phyloP scores from a whole-genome alignment of 2,797 vertebrate genomes.

The Pangasius djambal region DNA sequence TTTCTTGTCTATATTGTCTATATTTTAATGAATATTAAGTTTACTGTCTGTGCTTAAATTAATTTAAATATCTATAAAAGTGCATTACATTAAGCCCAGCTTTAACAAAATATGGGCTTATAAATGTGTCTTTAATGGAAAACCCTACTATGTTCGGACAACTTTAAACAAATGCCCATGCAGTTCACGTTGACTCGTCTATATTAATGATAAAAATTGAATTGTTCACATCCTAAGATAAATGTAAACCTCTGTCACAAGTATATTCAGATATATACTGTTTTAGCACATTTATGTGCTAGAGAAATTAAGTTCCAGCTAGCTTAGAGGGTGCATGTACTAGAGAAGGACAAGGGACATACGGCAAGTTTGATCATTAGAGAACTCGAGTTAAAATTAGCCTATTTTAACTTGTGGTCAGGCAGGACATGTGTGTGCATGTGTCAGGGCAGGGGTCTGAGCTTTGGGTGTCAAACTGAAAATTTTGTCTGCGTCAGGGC shows the following conservation, averaged over 20 bases:
- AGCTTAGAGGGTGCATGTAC: neutral
- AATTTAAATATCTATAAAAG: neutral
- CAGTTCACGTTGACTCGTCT: neutral
- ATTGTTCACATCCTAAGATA: neutral
- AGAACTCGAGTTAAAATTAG: slow-evolving; percentile 79
- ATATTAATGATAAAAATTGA: neutral
- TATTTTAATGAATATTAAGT: neutral
- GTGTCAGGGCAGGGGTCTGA: slow-evolving; percentile 65
- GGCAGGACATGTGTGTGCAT: slow-evolving; percentile 38
- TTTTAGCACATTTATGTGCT: neutral
- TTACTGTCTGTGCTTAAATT: neutral
- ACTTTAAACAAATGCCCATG: neutral
- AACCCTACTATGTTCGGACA: neutral
- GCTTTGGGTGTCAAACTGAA: slow-evolving; percentile 80
- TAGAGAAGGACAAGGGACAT: neutral
- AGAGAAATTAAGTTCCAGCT: neutral
- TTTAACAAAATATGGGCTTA: neutral
- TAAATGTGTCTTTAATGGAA: neutral
- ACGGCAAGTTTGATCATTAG: neutral
- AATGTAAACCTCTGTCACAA: neutral
- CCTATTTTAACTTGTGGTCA: slow-evolving; percentile 89
- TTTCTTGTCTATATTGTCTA: neutral
- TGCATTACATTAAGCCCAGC: neutral
- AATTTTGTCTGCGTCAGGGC: slow-evolving; percentile 97
- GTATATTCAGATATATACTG: neutral